phyloP scores from a whole-genome alignment of 2,797 vertebrate species.

The Muscicapa comitata region DNA sequence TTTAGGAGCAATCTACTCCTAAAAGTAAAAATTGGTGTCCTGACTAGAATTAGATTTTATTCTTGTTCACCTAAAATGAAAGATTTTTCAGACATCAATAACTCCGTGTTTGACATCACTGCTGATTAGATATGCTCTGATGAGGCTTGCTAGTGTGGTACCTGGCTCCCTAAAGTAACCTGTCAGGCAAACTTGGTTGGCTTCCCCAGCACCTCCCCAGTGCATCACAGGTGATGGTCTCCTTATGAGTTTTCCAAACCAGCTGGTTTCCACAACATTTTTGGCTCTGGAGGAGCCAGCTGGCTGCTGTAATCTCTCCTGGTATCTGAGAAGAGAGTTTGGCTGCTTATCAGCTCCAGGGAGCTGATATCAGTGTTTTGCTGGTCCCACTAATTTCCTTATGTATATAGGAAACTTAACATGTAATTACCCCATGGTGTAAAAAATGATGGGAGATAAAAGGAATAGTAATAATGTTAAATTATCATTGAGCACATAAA shows the following conservation, averaged over 20 bases:
- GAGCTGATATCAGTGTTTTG: not conserved
- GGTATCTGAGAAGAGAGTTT: not conserved
- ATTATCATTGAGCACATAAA: accelerated
- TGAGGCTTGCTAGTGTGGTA: not conserved
- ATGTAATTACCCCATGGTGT: not conserved
- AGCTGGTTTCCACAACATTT: not conserved
- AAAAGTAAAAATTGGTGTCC: conserved; percentile 20
- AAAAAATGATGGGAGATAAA: not conserved
- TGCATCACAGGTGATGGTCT: accelerated
- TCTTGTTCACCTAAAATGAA: not conserved
- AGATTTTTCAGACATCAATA: not conserved
- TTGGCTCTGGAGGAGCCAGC: not conserved
- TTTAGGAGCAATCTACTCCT: not conserved
- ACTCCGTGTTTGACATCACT: not conserved
- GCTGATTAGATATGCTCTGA: not conserved
- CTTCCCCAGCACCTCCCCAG: not conserved
- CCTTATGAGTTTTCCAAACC: not conserved
- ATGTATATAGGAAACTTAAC: not conserved
- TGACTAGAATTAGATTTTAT: conserved; percentile 3
- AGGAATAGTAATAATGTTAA: not conserved
- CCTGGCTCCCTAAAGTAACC: not conserved
- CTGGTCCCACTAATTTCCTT: not conserved
- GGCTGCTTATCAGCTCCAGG: not conserved
- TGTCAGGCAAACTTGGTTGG: not conserved
- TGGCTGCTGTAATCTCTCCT: not conserved